These are phyloP conservation scores for Otis tarda DNA, from an alignment of 2,113 vertebrate genomes.

Conservation along the genomic window DNA sequence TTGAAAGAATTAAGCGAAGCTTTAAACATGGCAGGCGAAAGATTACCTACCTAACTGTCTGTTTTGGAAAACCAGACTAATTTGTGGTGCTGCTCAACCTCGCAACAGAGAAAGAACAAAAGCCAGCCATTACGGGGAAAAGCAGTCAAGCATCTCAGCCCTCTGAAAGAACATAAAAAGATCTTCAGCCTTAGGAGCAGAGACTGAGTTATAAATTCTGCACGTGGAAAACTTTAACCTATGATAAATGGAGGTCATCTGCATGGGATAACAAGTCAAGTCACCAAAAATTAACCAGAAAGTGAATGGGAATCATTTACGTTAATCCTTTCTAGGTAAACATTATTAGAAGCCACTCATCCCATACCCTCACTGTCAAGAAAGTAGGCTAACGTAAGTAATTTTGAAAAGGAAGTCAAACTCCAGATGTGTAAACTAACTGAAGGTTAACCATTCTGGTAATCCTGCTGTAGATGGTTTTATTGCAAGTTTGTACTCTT, in stretches of 20 bases:
- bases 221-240: not conserved
- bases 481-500: not conserved
- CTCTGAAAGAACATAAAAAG: not conserved
- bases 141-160: not conserved
- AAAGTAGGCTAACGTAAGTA: not conserved
- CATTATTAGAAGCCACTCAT: not conserved
- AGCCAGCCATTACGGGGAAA: not conserved
- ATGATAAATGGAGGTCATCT: not conserved
- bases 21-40: not conserved
- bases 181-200: not conserved
- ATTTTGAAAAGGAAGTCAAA: not conserved
- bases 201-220: not conserved
- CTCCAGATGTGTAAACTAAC: not conserved
- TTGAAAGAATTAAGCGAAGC: constrained; percentile 4
- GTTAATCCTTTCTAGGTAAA: not conserved
- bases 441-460: not conserved
- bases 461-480: not conserved
- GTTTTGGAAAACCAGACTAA: not conserved
- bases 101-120: not conserved
- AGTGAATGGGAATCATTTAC: not conserved
- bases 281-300: not conserved
- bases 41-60: not conserved
- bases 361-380: not conserved
- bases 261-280: not conserved
- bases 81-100: not conserved